Base-by-base conservation (phyloP, 2,113 vertebrate species). In the Aptenodytes patagonicus region DNA sequence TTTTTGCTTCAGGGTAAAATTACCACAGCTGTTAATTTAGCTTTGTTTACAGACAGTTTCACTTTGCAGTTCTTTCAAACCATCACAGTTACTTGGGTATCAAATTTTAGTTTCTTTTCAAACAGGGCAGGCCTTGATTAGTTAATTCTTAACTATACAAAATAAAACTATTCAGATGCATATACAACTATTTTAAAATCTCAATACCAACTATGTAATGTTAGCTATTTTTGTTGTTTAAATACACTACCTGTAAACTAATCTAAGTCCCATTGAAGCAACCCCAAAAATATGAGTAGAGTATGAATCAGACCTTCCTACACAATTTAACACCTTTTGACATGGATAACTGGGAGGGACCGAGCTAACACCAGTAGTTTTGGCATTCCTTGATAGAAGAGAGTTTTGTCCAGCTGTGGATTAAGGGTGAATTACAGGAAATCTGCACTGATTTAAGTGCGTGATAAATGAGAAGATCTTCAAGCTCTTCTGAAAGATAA, bases 371-470 rank as follows among this genome's bases (percentile, higher is more conserved):
- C 16, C 24, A 51, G 29, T 24, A 65, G 58, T 70, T 94, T 66
- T 55, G 66, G 32, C 60, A 73, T 88, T 95, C 20, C 24, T 77
- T 93, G 46, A 25, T 9, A 80, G 40, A 65, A 85, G 28, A 82
- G 34, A 70, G 38, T 80, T 96, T 86, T 85, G 68, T 75, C 69
- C 82, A 95, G 46, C n/a, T 85, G 70, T 81, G 82, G 71, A 60
- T 96, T 90, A 83, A 44, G 51, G 38, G 51, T 49, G 68, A 93
- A 94, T 94, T 93, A 73, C 87, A 94, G 95, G 95, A 97, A 96
- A 96, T 94, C 73, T 91, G 46, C 38, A 2, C 55, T 57, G 91
- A 95, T 89, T 91, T 85, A 65, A 82, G 32, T 46, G 40, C 5
- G 1, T 79, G 89, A 95, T 91, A 90, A 93, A 83, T 22, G 22